phyloP scores from a whole-genome alignment of 2,888 invertebrate genomes.

The Hypercompe scribonia region DNA sequence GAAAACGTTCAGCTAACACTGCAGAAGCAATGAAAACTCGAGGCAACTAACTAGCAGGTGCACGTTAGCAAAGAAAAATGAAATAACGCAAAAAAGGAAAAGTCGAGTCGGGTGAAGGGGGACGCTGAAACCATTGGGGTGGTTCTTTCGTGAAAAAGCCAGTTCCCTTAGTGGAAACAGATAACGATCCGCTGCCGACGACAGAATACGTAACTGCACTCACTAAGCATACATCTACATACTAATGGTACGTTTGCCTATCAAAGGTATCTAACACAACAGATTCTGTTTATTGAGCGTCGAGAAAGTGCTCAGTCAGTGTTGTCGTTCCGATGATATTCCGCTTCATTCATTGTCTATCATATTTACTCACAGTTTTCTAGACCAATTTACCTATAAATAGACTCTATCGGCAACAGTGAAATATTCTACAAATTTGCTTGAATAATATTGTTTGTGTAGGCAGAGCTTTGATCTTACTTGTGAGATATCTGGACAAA shows the following conservation, averaged over 20 bases:
- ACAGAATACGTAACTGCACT: slow-evolving; percentile 85
- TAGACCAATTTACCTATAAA: slow-evolving; percentile 46
- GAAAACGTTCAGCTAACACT: slow-evolving; percentile 63
- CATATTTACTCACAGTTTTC: slow-evolving; percentile 28
- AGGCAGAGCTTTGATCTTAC: slow-evolving; percentile 1
- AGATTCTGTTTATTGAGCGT: slow-evolving; percentile 64
- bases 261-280: slow-evolving; percentile 77
- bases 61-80: slow-evolving; percentile 84
- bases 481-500: slow-evolving; percentile 39
- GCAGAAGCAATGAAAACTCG: slow-evolving; percentile 72
- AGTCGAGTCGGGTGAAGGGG: slow-evolving; percentile 71
- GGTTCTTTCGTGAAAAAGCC: slow-evolving; percentile 84
- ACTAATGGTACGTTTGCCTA: slow-evolving; percentile 64
- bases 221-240: slow-evolving; percentile 79
- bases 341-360: slow-evolving; percentile 39
- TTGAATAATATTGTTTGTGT: not conserved
- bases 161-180: slow-evolving; percentile 86
- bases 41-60: slow-evolving; percentile 84
- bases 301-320: slow-evolving; percentile 67
- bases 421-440: not conserved
- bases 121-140: slow-evolving; percentile 73
- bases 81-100: slow-evolving; percentile 83
- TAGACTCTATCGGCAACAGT: slow-evolving; percentile 20
- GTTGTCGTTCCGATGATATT: slow-evolving; percentile 58
- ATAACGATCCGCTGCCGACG: slow-evolving; percentile 86